Evolutionary conservation across 2,888 invertebrate genomes (phyloP), one percentile per base, ranked within the genome.

Genomic region (Calameuta idolon): DNA sequence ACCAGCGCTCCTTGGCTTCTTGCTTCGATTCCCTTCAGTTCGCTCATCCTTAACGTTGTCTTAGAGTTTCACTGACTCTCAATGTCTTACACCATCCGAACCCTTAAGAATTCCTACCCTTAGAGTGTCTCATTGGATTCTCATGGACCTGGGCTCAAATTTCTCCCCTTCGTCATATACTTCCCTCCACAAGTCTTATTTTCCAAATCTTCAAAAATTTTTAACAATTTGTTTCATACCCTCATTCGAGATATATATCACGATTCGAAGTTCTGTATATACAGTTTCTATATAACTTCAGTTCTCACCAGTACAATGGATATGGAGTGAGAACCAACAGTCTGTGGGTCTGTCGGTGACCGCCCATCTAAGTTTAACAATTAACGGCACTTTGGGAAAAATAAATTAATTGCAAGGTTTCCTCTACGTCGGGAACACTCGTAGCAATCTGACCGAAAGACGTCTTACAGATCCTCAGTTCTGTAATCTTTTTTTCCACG

Each of bases 351-450:
- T 86, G 78, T 81, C 82, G 85, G 86, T 89, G 85, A 91, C 91
- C 91, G 88, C 90, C 87, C 85, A 91, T 91, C 90, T 90, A 91
- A 91, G 90, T 91, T 91, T 91, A 88, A 91, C 91, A 91, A 91
- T 91, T 91, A 91, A 90, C 89, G 87, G 81, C 82, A 83, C 83
- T 83, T 85, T 80, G 83, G 84, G 87, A 90, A 91, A 90, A 91
- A 91, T 90, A 89, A 90, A 90, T 90, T 90, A 90, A 90, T 91
- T 89, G 88, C 87, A 83, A 80, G 80, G 83, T 83, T 80, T 79
- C 82, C 82, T 77, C 80, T 77, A 79, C 86, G 89, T 89, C 89
- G 87, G 79, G 83, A 87, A 85, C 90, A 90, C 83, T 80, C 86
- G 80, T 9, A 34, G 71, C 31, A 34, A 71, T 71, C 15, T 34